phyloP scores from a whole-genome alignment of 1,140 invertebrate species.

The Drosophila nigromelanica region DNA sequence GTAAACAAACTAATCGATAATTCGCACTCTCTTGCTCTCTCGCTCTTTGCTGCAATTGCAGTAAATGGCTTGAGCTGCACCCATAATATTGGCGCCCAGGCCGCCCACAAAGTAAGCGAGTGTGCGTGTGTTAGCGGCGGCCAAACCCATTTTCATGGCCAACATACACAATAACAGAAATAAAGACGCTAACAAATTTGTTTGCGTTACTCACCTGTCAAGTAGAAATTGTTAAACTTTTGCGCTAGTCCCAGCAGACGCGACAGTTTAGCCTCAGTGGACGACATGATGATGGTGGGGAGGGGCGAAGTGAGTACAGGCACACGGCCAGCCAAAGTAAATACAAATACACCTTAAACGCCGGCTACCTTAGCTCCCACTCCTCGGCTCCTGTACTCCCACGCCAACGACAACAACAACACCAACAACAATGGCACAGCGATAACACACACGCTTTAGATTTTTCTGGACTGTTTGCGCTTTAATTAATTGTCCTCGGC shows the following conservation, averaged over 20 bases:
- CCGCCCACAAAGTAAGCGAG: slow-evolving; percentile 39
- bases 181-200: slow-evolving; percentile 5
- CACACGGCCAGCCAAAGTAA: slow-evolving; percentile 42
- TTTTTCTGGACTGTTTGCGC: slow-evolving; percentile 1
- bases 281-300: slow-evolving; percentile 59
- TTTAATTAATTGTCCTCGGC: slow-evolving; percentile 4
- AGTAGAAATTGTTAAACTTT: slow-evolving; percentile 94
- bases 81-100: slow-evolving; percentile 48
- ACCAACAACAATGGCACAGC: background rate
- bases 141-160: slow-evolving; percentile 57
- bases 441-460: slow-evolving; percentile 4
- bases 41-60: slow-evolving; percentile 49
- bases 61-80: slow-evolving; percentile 45
- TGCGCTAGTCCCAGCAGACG: slow-evolving; percentile 90
- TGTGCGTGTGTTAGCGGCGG: slow-evolving; percentile 22
- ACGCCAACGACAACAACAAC: slow-evolving; percentile 16
- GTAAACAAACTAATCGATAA: slow-evolving; percentile 65
- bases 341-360: slow-evolving; percentile 49
- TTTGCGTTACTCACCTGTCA: slow-evolving; percentile 87
- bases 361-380: slow-evolving; percentile 56
- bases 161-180: slow-evolving; percentile 19
- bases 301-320: slow-evolving; percentile 17
- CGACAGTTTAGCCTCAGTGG: slow-evolving; percentile 86
- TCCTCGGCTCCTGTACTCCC: slow-evolving; percentile 31
- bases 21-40: slow-evolving; percentile 43